Evolutionary conservation across 2,113 vertebrate genomes (phyloP).

Genomic region (Vicugna pacos): DNA sequence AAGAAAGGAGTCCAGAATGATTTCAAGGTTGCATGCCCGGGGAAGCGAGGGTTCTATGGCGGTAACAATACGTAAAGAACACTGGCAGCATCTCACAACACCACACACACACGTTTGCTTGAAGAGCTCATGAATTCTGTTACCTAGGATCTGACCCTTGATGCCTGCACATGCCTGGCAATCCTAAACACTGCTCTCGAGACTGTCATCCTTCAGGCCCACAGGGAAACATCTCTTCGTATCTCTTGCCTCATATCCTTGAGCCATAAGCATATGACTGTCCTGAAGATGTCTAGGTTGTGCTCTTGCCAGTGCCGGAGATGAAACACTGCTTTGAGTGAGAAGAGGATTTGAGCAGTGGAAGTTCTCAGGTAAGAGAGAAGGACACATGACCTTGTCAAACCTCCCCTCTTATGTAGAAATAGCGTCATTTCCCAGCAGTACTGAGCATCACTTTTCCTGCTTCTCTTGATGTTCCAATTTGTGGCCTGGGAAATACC

Average conservation of each 20-base stretch:
- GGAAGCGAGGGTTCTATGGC: conserved; percentile 14
- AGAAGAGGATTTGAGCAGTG: not conserved
- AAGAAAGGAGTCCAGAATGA: not conserved
- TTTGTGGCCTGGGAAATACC: not conserved
- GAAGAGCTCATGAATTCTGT: not conserved
- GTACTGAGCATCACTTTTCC: not conserved
- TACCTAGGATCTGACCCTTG: not conserved
- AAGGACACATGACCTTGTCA: not conserved
- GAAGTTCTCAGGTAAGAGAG: not conserved
- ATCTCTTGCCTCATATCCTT: conserved; percentile 14
- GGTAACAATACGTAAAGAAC: not conserved
- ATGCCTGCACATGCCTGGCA: not conserved
- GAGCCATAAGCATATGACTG: not conserved
- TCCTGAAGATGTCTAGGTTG: not conserved
- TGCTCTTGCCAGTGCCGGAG: not conserved
- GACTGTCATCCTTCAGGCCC: not conserved
- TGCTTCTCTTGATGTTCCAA: not conserved
- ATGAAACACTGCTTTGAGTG: not conserved
- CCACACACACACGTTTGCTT: not conserved
- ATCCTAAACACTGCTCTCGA: not conserved
- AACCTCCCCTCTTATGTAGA: not conserved
- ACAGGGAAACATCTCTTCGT: not conserved
- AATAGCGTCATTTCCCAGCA: not conserved
- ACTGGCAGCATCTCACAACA: not conserved
- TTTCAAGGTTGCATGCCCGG: conserved; percentile 6